Conservation (phyloP, 2,113 vertebrate genomes). For the Desmodus rotundus region DNA sequence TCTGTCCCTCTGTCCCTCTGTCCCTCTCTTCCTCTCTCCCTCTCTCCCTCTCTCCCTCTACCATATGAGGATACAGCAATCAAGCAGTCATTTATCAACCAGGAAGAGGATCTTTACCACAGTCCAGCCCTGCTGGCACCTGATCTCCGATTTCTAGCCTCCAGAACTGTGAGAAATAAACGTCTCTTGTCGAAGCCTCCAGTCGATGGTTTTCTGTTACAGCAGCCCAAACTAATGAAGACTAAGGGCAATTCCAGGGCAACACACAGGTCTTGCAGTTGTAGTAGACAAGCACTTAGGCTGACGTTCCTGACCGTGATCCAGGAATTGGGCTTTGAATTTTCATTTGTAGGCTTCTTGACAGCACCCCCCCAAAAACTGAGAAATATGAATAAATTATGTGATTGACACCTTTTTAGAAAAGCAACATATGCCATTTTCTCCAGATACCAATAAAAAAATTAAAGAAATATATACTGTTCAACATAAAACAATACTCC, state of each 20-base stretch:
- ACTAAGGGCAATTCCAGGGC: background rate
- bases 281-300: background rate
- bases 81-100: background rate
- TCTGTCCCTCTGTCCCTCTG: background rate
- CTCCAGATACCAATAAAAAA: conserved; percentile 11
- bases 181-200: background rate
- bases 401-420: background rate
- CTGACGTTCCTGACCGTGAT: background rate
- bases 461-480: conserved; percentile 6
- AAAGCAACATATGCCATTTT: background rate
- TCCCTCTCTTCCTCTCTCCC: no score
- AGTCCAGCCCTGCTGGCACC: background rate
- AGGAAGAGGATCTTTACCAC: background rate
- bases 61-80: background rate
- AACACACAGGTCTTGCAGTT: background rate
- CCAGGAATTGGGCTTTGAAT: background rate
- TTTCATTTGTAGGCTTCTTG: background rate
- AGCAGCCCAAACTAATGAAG: background rate
- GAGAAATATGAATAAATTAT: conserved; percentile 1
- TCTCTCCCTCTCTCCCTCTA: no score
- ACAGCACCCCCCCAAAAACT: background rate
- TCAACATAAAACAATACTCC: background rate
- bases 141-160: background rate
- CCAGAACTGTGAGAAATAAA: background rate
- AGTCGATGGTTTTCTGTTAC: background rate